Evolutionary conservation across 1,140 invertebrate genomes (phyloP), one percentile per base, ranked within the genome.

Genomic region (Procambarus virginalis): DNA sequence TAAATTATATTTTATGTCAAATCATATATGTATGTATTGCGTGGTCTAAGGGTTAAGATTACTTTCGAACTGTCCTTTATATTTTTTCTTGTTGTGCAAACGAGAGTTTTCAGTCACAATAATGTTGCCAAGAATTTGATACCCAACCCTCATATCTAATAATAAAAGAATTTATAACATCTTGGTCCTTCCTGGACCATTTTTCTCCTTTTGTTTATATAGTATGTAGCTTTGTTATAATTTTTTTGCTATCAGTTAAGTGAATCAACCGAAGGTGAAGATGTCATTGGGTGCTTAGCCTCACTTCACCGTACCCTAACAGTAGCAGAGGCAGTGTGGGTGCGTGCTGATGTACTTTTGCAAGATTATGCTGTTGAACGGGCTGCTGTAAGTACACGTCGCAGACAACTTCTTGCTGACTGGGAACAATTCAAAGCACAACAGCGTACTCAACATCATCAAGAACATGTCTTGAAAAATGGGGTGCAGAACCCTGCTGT

Each of bases 381-480:
- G 17, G 90, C 86, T n/a, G 90, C 90, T 34, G 58, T 88, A 14
- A 88, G 68, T 70, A 86, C 90, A 14, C 85, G 85, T 51, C 81
- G 90, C 10, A 87, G 90, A 73, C 90, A 91, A 77, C 78, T 91
- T 34, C 60, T 88, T 73, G 82, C 90, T 5, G 86, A 87, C 22
- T 91, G 90, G 90, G 90, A 87, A 70, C 90, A 89, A 4, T 87
- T 91, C 78, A 91, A 91, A 73, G 80, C 90, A n/a, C 85, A 87
- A 49, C 90, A 91, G 45, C 75, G 80, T 48, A 80, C 46, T 20
- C 89, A 90, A 17, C 82, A 90, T 51, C 83, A 90, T 9, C 76
- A 85, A 51, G 49, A 86, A 58, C 70, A 22, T 77, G 60, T 20
- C 34, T 46, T 51, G 58, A 84, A 83, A 60, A 76, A n/a, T 77